A percentile compares a stretch with the other conserved stretches of the same genome.
Evolutionary conservation across 35 echinoderm and acorn worm species (phyloP).

Genomic region (Lytechinus pictus): DNA sequence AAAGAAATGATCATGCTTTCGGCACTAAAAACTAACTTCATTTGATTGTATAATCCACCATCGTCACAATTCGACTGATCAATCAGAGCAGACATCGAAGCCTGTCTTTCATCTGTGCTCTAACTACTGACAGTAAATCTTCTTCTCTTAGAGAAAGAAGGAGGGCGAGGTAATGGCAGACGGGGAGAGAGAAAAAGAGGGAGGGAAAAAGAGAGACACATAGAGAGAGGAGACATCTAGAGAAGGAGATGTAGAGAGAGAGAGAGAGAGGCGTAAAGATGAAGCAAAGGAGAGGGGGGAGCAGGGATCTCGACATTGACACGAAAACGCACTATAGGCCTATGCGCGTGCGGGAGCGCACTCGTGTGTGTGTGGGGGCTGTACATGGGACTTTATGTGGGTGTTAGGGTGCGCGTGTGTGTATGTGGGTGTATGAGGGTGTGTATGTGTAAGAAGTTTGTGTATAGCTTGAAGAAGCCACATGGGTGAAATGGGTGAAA

Average conservation of each 20-base stretch:
- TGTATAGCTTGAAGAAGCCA: no score
- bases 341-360: no score
- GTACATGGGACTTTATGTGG: no score
- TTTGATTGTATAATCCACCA: conserved; percentile 5
- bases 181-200: neutral
- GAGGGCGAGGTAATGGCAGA: neutral
- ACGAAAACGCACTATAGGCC: no score
- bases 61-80: conserved; percentile 1
- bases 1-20: conserved; percentile 6
- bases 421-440: no score
- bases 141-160: neutral
- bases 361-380: no score
- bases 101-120: neutral
- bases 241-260: neutral
- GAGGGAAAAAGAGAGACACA: neutral
- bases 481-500: no score
- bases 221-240: neutral
- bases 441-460: no score
- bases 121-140: neutral
- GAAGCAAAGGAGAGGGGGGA: neutral
- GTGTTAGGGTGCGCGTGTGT: no score
- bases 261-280: neutral
- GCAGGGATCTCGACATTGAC: no score
- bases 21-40: neutral
- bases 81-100: neutral